Conservation (phyloP, 2,113 vertebrate genomes). For the Oreochromis niloticus region DNA sequence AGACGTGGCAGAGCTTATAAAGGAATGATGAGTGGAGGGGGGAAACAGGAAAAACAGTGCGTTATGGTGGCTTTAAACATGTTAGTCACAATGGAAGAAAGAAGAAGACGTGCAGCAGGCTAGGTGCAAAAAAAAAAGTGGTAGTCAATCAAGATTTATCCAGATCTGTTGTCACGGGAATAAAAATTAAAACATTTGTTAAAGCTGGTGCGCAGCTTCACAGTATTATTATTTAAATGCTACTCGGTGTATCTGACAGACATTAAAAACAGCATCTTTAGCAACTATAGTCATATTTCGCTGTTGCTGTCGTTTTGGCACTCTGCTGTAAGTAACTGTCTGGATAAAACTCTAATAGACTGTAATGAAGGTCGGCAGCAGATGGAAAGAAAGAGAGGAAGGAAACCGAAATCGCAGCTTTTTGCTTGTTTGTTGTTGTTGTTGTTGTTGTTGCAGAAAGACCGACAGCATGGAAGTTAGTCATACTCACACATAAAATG, state of each 20-base stretch:
- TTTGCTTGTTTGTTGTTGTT: not conserved
- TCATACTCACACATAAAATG: slow-evolving; percentile 97
- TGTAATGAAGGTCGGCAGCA: slow-evolving; percentile 48
- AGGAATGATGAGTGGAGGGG: not conserved
- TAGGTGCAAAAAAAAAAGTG: not conserved
- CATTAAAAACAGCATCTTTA: not conserved
- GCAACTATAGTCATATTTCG: not conserved
- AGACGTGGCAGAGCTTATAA: not conserved
- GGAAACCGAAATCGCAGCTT: slow-evolving; percentile 53
- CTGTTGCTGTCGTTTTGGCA: not conserved
- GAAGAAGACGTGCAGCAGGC: not conserved
- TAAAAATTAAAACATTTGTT: not conserved
- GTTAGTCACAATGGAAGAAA: not conserved
- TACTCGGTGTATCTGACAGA: not conserved
- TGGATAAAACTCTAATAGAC: slow-evolving; percentile 73
- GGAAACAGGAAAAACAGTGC: not conserved
- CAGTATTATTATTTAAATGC: not conserved
- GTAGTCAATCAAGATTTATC: slow-evolving; percentile 56
- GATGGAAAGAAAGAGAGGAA: slow-evolving; percentile 25
- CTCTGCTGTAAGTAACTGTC: slow-evolving; percentile 23
- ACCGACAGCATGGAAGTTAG: slow-evolving; percentile 73
- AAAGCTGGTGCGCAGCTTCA: not conserved
- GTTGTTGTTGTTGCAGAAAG: not conserved
- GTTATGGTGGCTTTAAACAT: not conserved
- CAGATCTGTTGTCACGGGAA: slow-evolving; percentile 25